Evolutionary conservation across 2,113 vertebrate species (phyloP).

Genomic region (Ageneiosus marmoratus): DNA sequence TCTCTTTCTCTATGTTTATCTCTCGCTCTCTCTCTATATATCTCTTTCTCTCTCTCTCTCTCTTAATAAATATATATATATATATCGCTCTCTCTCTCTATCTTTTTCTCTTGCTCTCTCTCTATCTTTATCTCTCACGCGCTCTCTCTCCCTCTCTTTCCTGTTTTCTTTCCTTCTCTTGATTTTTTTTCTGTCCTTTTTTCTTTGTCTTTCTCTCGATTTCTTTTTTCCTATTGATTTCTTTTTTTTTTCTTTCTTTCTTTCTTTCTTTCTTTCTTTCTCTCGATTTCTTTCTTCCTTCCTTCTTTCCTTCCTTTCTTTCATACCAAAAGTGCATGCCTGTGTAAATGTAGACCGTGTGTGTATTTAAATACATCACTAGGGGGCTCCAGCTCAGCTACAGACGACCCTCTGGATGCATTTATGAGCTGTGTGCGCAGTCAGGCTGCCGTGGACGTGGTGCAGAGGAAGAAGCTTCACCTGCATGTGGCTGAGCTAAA

Average conservation of each 20-base stretch:
- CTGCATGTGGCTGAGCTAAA: constrained; percentile 83
- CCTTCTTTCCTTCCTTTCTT: too few species aligned
- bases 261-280: neutral
- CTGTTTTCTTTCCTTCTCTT: too few species aligned
- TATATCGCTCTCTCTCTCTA: neutral
- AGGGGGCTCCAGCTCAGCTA: constrained; percentile 75
- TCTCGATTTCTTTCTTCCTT: neutral
- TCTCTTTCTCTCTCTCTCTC: neutral
- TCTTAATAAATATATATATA: too few species aligned
- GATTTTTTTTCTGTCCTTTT: neutral
- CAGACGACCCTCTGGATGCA: constrained; percentile 90
- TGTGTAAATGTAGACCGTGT: neutral
- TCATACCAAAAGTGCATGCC: too few species aligned
- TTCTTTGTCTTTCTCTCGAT: neutral
- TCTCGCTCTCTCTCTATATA: neutral
- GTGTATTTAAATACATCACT: neutral
- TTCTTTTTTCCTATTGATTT: neutral
- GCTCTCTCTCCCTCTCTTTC: neutral
- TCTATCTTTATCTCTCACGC: neutral
- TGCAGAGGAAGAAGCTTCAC: constrained; percentile 90
- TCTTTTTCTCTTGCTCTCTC: neutral
- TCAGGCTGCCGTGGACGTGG: constrained; percentile 78
- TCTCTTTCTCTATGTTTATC: neutral
- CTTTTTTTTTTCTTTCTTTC: neutral
- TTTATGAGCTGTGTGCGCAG: constrained; percentile 91